Base-by-base conservation (phyloP, 2,797 vertebrate genomes). In the Sus cebifrons region DNA sequence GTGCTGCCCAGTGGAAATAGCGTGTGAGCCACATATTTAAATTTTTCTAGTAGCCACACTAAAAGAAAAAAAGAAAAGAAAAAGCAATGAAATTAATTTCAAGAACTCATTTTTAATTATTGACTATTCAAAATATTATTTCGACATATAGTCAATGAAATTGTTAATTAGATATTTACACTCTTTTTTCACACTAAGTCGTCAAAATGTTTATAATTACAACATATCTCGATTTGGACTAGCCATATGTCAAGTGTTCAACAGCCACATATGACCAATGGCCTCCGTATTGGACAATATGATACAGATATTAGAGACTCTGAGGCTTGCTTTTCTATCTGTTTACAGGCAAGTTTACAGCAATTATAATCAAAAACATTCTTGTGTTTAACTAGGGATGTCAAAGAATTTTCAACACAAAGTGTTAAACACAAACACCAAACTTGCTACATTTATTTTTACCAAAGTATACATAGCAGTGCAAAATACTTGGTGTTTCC, bases 401-500 rank as follows among this genome's bases (percentile, higher is more conserved):
- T 44, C 82, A 71, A 93, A 62, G 54, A 73, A 52, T 88, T 79
- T 86, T 93, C 23, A 79, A 25, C 25, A 18, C 29, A 70, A 81
- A 64, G n/a, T n/a, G 29, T 62, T 56, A 89, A 93, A 67, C 16
- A 73, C 60, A 92, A 92, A 86, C 78, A 54, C 16, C 52, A 73
- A 94, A 81, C 14, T 89, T 8, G 2, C 62, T 85, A 4, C 17
- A 71, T 82, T 89, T 81, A 84, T 95, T 91, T 96, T 92, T 64
- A 77, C 27, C 56, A 29, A 91, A 92, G n/a, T 91, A 64, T 21
- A 67, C 64, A n/a, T 29, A 78, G 79, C 92, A 95, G 92, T 49
- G 83, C 73, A 78, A 96, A 98, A 84, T 67, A 67, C 95, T 97
- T 96, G 74, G 11, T 13, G 20, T 65, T 83, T 91, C 86, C 82